Base-by-base conservation (phyloP, 2,888 invertebrate genomes). In the Trypoxylon attenuatum region DNA sequence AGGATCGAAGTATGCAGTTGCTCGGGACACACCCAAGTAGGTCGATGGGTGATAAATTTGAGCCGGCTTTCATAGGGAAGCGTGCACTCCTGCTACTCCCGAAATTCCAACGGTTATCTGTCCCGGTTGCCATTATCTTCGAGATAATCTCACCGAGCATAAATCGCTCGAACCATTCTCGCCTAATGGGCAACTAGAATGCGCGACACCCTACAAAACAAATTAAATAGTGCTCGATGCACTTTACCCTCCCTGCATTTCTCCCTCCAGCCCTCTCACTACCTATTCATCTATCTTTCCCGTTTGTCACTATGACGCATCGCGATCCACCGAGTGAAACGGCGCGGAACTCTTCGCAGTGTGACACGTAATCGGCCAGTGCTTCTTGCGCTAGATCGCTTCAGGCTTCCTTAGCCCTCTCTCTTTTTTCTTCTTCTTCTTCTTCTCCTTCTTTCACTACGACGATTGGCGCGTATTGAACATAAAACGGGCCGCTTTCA, bases 1-100 rank as follows among this genome's bases (percentile, higher is more conserved):
- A 41, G 45, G 43, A 25, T 5, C 27, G 33, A 13, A 42, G 39
- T 23, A 22, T 21, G 5, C 13, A 19, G 47, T 46, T 29, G 22
- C 18, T 45, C 25, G 46, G 50, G 51, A 39, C 52, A 70, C 64
- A 64, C 61, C 69, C 74, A 76, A 81, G 72, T 80, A 81, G 80
- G 81, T 82, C 81, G 80, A 82, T 81, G 70, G 76, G 71, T 74
- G 74, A 83, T 82, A 78, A 82, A 82, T 81, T 79, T 58, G 76
- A 78, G 76, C 71, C 62, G 66, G 70, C 70, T 52, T 63, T 63
- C 64, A 38, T 64, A 64, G 46, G 46, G 58, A 66, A 61, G 41
- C 71, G 15, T 19, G 43, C n/a, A 45, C 58, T n/a, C n/a, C n/a
- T n/a, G n/a, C n/a, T n/a, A n/a, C n/a, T n/a, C 41, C 38, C 52